A percentile compares a stretch with the other conserved stretches of the same genome.
phyloP scores from a whole-genome alignment of 1,140 invertebrate species.

The Drosophila murphyi region DNA sequence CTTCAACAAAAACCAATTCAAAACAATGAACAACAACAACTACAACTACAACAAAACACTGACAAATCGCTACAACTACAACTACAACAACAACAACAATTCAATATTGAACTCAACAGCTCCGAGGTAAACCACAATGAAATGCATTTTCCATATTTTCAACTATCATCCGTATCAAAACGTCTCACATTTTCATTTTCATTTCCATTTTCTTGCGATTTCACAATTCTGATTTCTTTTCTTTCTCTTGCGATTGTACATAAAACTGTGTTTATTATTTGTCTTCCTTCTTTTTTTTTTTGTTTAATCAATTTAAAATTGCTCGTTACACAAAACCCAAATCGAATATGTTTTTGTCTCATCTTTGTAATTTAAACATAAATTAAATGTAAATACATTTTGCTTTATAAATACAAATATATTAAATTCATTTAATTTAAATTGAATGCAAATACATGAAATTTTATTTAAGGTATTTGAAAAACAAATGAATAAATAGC shows the following conservation, averaged over 20 bases:
- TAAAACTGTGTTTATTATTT: slow-evolving; percentile 10
- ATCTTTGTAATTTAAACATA: slow-evolving; percentile 23
- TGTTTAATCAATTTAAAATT: slow-evolving; percentile 4
- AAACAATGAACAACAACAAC: slow-evolving; percentile 40
- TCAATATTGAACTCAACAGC: slow-evolving; percentile 58
- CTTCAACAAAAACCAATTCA: slow-evolving; percentile 33
- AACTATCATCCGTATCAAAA: slow-evolving; percentile 41
- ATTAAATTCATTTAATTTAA: background rate
- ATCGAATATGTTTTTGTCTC: background rate
- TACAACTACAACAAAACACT: slow-evolving; percentile 62
- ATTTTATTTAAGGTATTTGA: background rate
- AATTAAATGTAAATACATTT: slow-evolving; percentile 22
- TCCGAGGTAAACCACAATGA: slow-evolving; percentile 82
- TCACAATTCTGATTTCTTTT: slow-evolving; percentile 10
- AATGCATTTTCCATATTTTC: slow-evolving; percentile 70
- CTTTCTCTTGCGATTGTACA: slow-evolving; percentile 20
- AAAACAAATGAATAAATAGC: too few relatives aligned
- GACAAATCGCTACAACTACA: slow-evolving; percentile 47
- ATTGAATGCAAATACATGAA: slow-evolving; percentile 15
- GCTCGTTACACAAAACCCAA: background rate
- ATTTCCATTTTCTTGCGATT: slow-evolving; percentile 22
- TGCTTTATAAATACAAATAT: background rate
- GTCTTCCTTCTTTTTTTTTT: slow-evolving; percentile 12
- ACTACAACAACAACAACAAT: slow-evolving; percentile 42
- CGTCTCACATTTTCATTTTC: slow-evolving; percentile 56